phyloP scores from a whole-genome alignment of 2,888 invertebrate species.

The Sympetrum striolatum region DNA sequence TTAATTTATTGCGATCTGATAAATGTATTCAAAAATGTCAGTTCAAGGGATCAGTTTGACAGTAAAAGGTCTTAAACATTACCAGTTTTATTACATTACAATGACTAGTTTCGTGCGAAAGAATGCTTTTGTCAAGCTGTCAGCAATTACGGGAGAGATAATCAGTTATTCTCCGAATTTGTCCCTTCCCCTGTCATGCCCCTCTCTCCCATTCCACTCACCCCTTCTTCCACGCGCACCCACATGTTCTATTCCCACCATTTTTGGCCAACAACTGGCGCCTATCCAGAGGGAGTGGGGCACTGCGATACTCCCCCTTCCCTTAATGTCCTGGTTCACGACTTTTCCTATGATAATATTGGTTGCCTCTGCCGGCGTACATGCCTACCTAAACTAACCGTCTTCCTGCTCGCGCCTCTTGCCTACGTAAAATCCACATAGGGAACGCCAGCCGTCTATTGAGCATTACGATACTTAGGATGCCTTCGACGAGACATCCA shows the following conservation, averaged over 20 bases:
- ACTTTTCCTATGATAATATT: neutral
- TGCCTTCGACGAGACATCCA: neutral
- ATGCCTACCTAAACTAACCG: neutral
- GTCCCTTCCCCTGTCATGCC: neutral
- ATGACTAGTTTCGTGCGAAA: too few relatives aligned
- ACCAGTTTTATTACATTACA: too few relatives aligned
- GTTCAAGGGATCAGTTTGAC: too few relatives aligned
- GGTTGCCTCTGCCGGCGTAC: neutral
- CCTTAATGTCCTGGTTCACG: neutral
- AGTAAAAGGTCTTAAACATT: too few relatives aligned
- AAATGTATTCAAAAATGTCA: too few relatives aligned
- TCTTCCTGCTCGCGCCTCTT: neutral
- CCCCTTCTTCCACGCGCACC: neutral
- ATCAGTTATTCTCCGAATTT: neutral
- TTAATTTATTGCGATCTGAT: too few relatives aligned
- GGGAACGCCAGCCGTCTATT: neutral
- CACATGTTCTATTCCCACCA: neutral
- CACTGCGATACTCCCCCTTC: neutral
- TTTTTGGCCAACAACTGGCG: neutral
- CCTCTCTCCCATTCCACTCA: neutral
- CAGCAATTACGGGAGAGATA: too few relatives aligned
- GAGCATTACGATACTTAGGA: neutral
- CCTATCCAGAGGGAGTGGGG: neutral
- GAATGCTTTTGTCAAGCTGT: too few relatives aligned
- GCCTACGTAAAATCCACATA: neutral